Evolutionary conservation across 2,888 invertebrate species (phyloP), one percentile per base, ranked within the genome.

Genomic region (Cosmia trapezina): DNA sequence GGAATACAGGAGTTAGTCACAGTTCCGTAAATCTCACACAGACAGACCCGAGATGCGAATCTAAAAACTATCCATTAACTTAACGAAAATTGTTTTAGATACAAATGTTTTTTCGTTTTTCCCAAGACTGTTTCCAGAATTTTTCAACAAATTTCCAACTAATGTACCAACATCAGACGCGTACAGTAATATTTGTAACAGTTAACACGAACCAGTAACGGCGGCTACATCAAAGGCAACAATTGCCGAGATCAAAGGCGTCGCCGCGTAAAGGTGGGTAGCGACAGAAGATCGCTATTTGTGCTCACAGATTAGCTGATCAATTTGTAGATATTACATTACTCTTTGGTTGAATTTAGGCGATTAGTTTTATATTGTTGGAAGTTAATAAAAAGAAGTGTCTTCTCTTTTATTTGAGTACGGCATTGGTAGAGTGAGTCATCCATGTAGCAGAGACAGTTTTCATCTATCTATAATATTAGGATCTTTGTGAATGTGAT

Each of bases 131-230:
- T 82, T 81, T 82, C 47, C 61, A 81, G 83, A 78, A 76, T 70
- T 77, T 83, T 81, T 69, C 74, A 73, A 77, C 75, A 63, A 79
- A 43, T 84, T 79, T 79, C 66, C 56, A 57, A 69, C 73, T 57
- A 84, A 69, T 77, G 78, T 85, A 80, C 76, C 83, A 86, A 83
- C 86, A 84, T 68, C 71, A 65, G 73, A 60, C 72, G 92, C 92
- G 91, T 91, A 91, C 89, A 86, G 91, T 91, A 92, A 90, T 91
- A 92, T 91, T 90, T 88, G 81, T 86, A 83, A 87, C 86, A 87
- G 87, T 84, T 87, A 92, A 94, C 94, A 91, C 87, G 90, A 93
- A 91, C 89, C 94, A 93, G 93, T 88, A 82, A 78, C 84, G 79
- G 80, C 86, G 86, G 83, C 78, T 64, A 81, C 81, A 83, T 83